These are phyloP conservation scores for Limnephilus auricula DNA, from an alignment of 2,888 invertebrate species.

Conservation along the genomic window DNA sequence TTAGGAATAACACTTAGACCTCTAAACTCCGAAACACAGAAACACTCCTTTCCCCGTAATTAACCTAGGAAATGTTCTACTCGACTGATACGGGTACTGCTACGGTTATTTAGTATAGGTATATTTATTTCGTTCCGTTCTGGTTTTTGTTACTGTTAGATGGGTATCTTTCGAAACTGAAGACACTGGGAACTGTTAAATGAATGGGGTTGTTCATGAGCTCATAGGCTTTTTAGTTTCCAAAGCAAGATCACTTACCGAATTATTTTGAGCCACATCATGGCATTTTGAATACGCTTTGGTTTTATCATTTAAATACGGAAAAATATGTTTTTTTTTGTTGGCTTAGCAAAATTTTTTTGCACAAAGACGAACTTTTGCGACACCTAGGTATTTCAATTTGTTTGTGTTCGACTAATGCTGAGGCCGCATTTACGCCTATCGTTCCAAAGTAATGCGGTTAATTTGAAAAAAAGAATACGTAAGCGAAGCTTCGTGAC, in stretches of 20 bases:
- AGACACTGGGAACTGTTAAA: not conserved
- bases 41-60: slow-evolving; percentile 25
- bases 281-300: not conserved
- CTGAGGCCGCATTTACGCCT: too few relatives aligned
- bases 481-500: too few relatives aligned
- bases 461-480: too few relatives aligned
- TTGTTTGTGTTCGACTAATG: not conserved
- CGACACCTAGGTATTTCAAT: too few relatives aligned
- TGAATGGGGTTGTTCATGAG: not conserved
- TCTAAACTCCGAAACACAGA: not conserved
- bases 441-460: too few relatives aligned
- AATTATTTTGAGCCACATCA: not conserved
- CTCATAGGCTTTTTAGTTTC: not conserved
- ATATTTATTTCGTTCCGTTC: not conserved
- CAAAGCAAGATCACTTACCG: not conserved
- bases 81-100: slow-evolving; percentile 17
- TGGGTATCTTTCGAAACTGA: not conserved
- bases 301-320: not conserved
- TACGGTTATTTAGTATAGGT: not conserved
- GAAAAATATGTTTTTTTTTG: not conserved
- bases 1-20: slow-evolving; percentile 35
- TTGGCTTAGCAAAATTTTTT: not conserved
- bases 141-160: not conserved
- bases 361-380: not conserved
- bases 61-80: slow-evolving; percentile 14